Evolutionary conservation across 2,797 vertebrate species (phyloP).

Genomic region (Brachyalestes nurse): DNA sequence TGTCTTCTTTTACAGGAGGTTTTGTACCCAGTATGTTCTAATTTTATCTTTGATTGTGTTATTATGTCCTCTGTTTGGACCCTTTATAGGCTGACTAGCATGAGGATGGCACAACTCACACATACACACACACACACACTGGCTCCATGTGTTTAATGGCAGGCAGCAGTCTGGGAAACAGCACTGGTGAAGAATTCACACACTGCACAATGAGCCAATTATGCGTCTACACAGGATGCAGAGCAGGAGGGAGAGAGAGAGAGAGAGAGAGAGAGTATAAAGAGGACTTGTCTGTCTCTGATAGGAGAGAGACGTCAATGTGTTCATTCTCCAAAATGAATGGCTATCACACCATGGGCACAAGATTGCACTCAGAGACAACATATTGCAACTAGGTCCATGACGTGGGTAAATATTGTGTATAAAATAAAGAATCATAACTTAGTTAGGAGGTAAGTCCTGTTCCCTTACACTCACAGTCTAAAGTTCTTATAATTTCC

Average conservation of each 20-base stretch:
- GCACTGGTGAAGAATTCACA: conserved; percentile 79
- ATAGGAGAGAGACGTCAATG: conserved; percentile 70
- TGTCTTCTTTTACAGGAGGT: no score
- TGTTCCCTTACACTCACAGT: neutral
- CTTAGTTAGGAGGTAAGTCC: neutral
- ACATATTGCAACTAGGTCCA: conserved; percentile 3
- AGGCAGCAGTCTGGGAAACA: conserved; percentile 80
- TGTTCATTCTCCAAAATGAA: conserved; percentile 60
- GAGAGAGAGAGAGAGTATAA: conserved; percentile 65
- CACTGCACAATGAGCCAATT: conserved; percentile 82
- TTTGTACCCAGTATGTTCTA: no score
- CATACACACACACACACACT: conserved; percentile 77
- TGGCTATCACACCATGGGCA: conserved; percentile 39
- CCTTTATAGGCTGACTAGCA: no score
- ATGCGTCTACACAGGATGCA: conserved; percentile 72
- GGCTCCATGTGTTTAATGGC: conserved; percentile 81
- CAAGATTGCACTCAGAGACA: neutral
- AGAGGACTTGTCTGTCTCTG: conserved; percentile 76
- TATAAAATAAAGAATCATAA: conserved; percentile 1
- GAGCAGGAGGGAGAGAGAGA: conserved; percentile 63
- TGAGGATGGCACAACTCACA: no score
- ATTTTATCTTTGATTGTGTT: no score
- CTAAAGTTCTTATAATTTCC: neutral
- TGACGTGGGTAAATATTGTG: conserved; percentile 8
- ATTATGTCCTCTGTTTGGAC: no score